These are phyloP conservation scores for Keiferia lycopersicella DNA, from an alignment of 2,888 invertebrate genomes.

Conservation along the genomic window DNA sequence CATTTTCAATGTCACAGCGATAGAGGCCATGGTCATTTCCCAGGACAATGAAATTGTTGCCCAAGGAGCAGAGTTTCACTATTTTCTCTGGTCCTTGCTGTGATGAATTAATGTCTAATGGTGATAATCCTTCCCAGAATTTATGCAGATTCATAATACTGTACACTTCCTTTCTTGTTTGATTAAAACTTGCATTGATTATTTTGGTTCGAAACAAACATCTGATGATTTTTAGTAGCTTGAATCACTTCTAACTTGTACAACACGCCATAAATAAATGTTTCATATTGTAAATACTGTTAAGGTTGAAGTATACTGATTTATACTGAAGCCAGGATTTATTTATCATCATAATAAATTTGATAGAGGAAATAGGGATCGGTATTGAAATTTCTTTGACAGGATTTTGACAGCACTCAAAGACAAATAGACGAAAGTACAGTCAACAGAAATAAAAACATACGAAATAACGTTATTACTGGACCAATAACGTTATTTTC, in stretches of 20 bases:
- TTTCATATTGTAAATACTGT: not conserved
- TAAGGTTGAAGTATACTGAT: not conserved
- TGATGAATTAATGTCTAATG: constrained; percentile 55
- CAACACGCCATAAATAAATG: not conserved
- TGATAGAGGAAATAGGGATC: constrained; percentile 4
- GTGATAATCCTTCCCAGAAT: constrained; percentile 72
- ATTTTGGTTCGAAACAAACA: constrained; percentile 1
- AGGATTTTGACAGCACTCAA: not conserved
- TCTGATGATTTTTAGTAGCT: not conserved
- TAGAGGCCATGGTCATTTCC: constrained; percentile 75
- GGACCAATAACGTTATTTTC: not conserved
- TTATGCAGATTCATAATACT: constrained; percentile 74
- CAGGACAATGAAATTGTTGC: constrained; percentile 65
- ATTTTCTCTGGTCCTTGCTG: constrained; percentile 74
- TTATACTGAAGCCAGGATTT: not conserved
- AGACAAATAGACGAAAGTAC: constrained; percentile 17
- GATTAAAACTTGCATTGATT: constrained; percentile 13
- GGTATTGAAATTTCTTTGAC: not conserved
- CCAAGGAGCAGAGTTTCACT: constrained; percentile 68
- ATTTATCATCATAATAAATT: constrained; percentile 13
- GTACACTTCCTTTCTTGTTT: constrained; percentile 40
- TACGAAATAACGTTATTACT: not conserved
- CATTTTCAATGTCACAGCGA: constrained; percentile 63
- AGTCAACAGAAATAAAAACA: not conserved
- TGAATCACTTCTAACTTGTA: not conserved